Percentiles rank a stretch among this genome's conserved stretches.
These are phyloP conservation scores for Cossypha dichroa DNA, from an alignment of 2,797 vertebrate species.

Conservation along the genomic window DNA sequence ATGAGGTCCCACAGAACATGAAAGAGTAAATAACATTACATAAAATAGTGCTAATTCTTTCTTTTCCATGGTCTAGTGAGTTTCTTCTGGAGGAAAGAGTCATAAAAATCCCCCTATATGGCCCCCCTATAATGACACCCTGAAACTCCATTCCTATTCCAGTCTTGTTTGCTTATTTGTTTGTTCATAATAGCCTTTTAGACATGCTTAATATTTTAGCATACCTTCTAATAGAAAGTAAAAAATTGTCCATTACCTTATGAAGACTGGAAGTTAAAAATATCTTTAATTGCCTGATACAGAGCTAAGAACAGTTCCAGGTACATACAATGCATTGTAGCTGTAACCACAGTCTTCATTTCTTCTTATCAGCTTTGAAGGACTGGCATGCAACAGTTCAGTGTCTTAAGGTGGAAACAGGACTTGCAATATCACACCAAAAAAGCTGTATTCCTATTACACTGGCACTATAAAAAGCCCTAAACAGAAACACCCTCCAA, in stretches of 20 bases:
- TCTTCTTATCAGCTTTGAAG: constrained; percentile 5
- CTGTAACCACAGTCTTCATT: background rate
- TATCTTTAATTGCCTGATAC: background rate
- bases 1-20: background rate
- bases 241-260: background rate
- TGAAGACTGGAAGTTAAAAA: background rate
- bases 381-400: background rate
- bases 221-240: background rate
- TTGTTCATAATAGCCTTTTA: background rate
- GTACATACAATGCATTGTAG: background rate
- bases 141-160: background rate
- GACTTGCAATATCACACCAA: background rate
- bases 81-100: background rate
- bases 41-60: background rate
- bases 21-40: background rate
- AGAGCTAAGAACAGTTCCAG: background rate
- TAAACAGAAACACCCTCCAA: background rate
- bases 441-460: background rate
- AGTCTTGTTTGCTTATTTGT: background rate
- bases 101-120: background rate
- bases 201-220: background rate
- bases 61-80: background rate
- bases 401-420: background rate
- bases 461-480: background rate
- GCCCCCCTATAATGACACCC: background rate